Evolutionary conservation across 2,113 vertebrate genomes (phyloP).

Genomic region (Castor canadensis): DNA sequence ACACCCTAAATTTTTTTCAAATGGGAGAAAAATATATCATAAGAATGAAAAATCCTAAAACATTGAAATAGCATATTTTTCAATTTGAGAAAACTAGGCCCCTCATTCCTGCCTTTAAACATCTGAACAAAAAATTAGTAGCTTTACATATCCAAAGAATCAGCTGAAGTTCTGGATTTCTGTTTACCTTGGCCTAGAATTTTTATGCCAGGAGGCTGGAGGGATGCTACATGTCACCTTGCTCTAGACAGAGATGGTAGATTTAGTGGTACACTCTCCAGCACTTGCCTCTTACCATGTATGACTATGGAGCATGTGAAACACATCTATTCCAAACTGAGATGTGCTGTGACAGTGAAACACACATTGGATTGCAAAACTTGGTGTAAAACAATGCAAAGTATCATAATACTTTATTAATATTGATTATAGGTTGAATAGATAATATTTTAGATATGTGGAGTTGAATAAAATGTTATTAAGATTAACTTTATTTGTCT

Average conservation of each 20-base stretch:
- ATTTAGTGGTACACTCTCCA: not conserved
- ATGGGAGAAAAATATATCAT: not conserved
- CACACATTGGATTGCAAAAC: not conserved
- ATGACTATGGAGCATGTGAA: not conserved
- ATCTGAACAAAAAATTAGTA: not conserved
- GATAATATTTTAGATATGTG: not conserved
- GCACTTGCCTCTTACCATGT: not conserved
- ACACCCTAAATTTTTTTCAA: conserved; percentile 32
- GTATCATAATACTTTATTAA: not conserved
- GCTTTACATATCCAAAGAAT: not conserved
- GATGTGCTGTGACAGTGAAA: not conserved
- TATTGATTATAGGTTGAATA: not conserved
- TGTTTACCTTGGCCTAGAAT: not conserved
- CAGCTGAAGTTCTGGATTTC: not conserved
- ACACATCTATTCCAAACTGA: not conserved
- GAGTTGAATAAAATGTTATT: not conserved
- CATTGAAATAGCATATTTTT: not conserved
- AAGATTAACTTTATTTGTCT: conserved; percentile 39
- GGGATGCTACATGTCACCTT: not conserved
- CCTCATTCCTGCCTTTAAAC: not conserved
- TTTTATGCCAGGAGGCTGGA: not conserved
- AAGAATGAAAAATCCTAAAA: conserved; percentile 10
- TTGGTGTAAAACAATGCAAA: not conserved
- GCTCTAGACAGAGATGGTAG: not conserved
- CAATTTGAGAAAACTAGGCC: not conserved